Evolutionary conservation across 2,888 invertebrate genomes (phyloP).

Genomic region (Mythimna vitellina): DNA sequence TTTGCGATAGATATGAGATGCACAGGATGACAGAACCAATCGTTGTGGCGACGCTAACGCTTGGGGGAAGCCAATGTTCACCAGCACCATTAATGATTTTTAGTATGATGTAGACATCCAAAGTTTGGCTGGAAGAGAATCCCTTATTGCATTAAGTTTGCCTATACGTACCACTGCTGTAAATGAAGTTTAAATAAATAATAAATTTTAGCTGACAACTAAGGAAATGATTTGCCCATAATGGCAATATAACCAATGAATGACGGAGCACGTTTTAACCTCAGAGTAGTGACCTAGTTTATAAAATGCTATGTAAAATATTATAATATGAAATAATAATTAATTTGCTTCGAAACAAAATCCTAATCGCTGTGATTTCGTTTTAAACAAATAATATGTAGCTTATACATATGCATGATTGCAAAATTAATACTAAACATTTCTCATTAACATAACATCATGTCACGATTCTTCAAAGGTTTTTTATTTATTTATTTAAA

Average conservation of each 20-base stretch:
- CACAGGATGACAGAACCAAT: no score
- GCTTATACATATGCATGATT: constrained; percentile 29
- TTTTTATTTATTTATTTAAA: background rate
- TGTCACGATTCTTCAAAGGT: no score
- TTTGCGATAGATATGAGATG: no score
- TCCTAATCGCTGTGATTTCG: background rate
- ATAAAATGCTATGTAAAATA: background rate
- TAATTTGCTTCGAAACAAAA: constrained; percentile 3
- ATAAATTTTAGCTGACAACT: background rate
- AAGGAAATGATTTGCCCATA: background rate
- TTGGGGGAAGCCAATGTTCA: no score
- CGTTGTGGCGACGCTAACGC: no score
- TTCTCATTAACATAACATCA: background rate
- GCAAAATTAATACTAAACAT: constrained; percentile 9
- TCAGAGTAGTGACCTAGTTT: constrained; percentile 2
- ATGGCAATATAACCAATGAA: constrained; percentile 1
- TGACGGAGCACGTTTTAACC: background rate
- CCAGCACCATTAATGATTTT: no score
- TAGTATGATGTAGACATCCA: no score
- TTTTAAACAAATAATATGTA: constrained; percentile 7
- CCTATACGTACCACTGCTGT: no score
- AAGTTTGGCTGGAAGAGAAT: no score
- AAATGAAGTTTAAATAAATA: no score
- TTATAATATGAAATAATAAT: background rate
- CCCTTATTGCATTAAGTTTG: no score